Evolutionary conservation across 2,888 invertebrate species (phyloP), one percentile per base, ranked within the genome.

Genomic region (Sycophila texana): DNA sequence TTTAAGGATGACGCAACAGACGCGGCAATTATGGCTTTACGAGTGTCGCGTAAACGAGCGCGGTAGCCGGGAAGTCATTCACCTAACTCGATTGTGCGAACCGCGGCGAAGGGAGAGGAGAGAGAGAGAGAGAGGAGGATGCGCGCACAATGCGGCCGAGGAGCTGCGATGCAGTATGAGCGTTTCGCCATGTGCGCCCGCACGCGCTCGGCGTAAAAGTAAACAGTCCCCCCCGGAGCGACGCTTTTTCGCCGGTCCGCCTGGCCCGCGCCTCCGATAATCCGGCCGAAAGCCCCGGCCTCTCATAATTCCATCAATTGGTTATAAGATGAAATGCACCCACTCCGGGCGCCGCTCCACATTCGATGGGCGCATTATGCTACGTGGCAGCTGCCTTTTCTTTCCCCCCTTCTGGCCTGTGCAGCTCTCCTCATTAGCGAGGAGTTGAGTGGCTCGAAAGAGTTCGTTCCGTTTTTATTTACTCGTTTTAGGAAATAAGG

Each of bases 51-150:
- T 84, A 83, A 83, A 86, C 83, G 84, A 82, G 71, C 77, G 74
- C 83, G 83, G 79, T 81, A 71, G 76, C 73, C 75, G 81, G 82
- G 81, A 79, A 86, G 87, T 88, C 88, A 86, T 88, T 88, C 86
- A 87, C 86, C 88, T 85, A 85, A 78, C 76, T 77, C 74, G 77
- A 77, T 70, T 63, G 74, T 58, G 53, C 60, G 49, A n/a, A 22
- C 53, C 18, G 30, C 49, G n/a, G 30, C 49, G n/a, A 47, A 13
- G 22, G 58, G 4, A n/a, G 4, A 60, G 60, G 26, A 7, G 60
- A n/a, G n/a, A 13, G 22, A 20, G 4, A n/a, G 4, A 60, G 60
- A n/a, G 26, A 7, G 60, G n/a, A n/a, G n/a, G n/a, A n/a, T n/a
- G 7, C 14, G 13, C 26, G n/a, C n/a, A 61, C 7, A 3, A 16